Conservation (phyloP, 2,113 vertebrate genomes). For the Chaenogobius annularis region DNA sequence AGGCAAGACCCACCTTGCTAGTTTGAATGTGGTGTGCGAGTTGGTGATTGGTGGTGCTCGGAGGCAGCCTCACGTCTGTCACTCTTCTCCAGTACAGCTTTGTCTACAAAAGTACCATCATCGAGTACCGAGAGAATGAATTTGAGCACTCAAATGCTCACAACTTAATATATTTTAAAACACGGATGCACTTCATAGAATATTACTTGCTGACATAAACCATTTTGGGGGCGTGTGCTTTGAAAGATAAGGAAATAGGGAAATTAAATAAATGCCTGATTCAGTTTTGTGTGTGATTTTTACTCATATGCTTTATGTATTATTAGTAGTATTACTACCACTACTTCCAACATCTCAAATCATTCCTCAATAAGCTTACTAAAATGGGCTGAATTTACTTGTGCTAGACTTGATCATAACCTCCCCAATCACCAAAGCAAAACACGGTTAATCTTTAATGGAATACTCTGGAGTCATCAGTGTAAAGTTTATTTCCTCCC, state of each 20-base stretch:
- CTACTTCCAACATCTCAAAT: conserved; percentile 11
- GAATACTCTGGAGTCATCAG: conserved; percentile 12
- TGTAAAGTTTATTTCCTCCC: conserved; percentile 31
- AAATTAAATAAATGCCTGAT: not conserved
- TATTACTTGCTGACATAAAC: no score
- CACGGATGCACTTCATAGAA: no score
- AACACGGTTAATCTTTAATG: conserved; percentile 43
- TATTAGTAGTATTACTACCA: not conserved
- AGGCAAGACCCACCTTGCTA: no score
- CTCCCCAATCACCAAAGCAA: conserved; percentile 27
- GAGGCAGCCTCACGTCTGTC: no score
- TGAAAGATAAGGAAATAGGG: not conserved
- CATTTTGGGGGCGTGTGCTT: not conserved
- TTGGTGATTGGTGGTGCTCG: no score
- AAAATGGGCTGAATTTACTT: conserved; percentile 20
- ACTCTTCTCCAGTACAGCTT: no score
- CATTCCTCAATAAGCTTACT: not conserved
- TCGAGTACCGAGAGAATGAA: no score
- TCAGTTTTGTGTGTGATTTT: not conserved
- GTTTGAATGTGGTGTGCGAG: no score
- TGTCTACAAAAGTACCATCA: no score
- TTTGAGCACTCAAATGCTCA: no score
- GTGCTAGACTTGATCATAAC: conserved; percentile 16
- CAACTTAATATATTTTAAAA: no score
- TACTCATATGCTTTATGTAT: not conserved